Evolutionary conservation across 2,888 invertebrate genomes (phyloP).

Genomic region (Camponotus fellah): DNA sequence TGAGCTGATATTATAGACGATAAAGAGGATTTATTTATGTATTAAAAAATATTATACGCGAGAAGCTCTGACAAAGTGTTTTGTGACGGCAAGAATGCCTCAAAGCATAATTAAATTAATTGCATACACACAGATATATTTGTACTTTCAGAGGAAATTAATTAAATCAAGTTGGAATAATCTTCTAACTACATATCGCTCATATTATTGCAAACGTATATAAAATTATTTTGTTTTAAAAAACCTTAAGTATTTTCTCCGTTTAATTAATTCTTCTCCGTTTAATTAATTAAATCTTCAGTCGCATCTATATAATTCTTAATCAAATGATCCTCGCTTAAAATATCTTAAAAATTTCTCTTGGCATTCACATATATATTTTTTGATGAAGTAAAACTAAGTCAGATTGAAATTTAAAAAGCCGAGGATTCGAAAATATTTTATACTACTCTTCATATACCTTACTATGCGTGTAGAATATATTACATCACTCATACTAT

Average conservation of each 20-base stretch:
- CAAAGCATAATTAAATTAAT: not conserved
- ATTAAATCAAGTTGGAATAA: not conserved
- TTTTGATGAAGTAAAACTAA: not conserved
- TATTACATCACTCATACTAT: constrained; percentile 4
- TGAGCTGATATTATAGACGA: not conserved
- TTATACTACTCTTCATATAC: not conserved
- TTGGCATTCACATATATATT: not conserved
- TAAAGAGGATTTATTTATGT: not conserved
- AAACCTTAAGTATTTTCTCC: not conserved
- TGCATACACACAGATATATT: not conserved
- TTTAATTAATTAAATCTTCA: not conserved
- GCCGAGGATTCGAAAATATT: not conserved
- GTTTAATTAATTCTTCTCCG: not conserved
- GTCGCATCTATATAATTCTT: not conserved
- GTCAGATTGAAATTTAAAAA: not conserved
- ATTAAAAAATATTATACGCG: not conserved
- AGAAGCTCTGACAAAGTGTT: not conserved
- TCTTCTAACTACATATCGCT: not conserved
- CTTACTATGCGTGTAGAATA: not conserved
- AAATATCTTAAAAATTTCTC: not conserved
- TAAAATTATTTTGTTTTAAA: not conserved
- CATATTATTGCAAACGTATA: not conserved
- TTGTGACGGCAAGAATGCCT: not conserved
- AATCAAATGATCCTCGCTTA: not conserved
- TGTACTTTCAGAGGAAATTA: not conserved